Percentiles rank a stretch among this genome's conserved stretches.
phyloP scores from a whole-genome alignment of 2,888 invertebrate genomes.

The Ochropleura plecta region DNA sequence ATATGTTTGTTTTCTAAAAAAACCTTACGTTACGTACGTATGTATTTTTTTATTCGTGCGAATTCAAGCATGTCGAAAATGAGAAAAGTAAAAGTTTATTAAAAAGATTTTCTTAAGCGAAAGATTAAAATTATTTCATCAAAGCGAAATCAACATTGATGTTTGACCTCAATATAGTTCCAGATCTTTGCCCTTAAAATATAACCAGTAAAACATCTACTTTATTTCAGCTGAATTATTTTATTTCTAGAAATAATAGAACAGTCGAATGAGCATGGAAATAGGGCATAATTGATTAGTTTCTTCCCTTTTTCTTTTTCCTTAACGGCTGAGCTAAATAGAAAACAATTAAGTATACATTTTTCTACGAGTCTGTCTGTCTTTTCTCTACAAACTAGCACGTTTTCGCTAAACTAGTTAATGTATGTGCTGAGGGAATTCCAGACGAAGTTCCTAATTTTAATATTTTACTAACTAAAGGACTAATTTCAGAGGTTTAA shows the following conservation, averaged over 20 bases:
- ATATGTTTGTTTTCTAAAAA: background rate
- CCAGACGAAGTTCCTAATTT: background rate
- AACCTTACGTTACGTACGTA: no score
- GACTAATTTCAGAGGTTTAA: no score
- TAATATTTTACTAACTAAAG: background rate
- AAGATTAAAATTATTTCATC: background rate
- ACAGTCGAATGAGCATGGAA: constrained; percentile 17
- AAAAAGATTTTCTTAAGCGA: no score
- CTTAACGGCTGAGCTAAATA: constrained; percentile 7
- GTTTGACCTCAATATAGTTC: constrained; percentile 17
- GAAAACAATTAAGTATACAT: constrained; percentile 16
- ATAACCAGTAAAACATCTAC: constrained; percentile 11
- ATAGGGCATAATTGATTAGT: constrained; percentile 14
- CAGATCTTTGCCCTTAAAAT: constrained; percentile 9
- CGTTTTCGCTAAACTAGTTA: background rate
- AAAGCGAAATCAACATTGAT: constrained; percentile 2
- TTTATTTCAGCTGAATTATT: background rate
- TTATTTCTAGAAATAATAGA: constrained; percentile 21
- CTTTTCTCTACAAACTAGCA: background rate
- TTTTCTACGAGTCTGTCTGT: background rate
- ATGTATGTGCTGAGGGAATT: background rate
- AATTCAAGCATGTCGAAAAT: no score
- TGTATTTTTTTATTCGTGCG: no score
- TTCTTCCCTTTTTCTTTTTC: constrained; percentile 15
- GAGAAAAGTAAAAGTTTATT: no score